Percentiles rank a stretch among this genome's conserved stretches.
Conservation (phyloP, 64 coral and sea anemone genomes). For the Stichodactyla mertensii region DNA sequence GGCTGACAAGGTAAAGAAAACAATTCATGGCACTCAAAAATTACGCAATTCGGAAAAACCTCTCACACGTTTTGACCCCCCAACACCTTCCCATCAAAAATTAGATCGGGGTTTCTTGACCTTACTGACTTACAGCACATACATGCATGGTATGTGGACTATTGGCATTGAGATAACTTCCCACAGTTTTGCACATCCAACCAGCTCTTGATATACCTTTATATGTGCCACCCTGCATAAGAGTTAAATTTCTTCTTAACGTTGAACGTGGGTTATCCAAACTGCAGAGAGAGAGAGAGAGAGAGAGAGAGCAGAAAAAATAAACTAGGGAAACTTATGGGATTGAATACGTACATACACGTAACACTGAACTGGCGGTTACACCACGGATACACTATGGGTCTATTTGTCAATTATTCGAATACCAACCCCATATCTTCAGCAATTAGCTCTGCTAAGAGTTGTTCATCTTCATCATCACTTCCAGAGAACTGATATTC, state of each 20-base stretch:
- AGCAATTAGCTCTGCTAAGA: slow-evolving; percentile 86
- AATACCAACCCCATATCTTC: slow-evolving; percentile 95
- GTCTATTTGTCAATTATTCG: background rate
- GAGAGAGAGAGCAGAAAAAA: background rate
- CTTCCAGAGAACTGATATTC: slow-evolving; percentile 95
- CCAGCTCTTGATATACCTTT: slow-evolving; percentile 14
- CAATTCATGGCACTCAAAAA: background rate
- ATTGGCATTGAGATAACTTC: no score
- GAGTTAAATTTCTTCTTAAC: slow-evolving; percentile 84
- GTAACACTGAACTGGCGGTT: no score
- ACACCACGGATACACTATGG: no score
- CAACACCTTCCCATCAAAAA: no score
- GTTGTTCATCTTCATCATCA: slow-evolving; percentile 96
- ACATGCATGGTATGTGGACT: no score
- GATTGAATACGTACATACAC: no score
- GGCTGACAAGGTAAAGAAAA: slow-evolving; percentile 24
- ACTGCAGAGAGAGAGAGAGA: background rate
- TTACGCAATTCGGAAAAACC: no score
- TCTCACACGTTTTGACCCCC: no score
- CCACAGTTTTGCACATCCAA: background rate
- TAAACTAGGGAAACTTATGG: background rate
- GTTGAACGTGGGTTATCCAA: slow-evolving; percentile 81
- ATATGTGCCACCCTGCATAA: slow-evolving; percentile 97
- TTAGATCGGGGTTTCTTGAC: no score
- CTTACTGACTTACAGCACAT: no score